Conservation (phyloP, 2,888 invertebrate genomes). For the Alloscopus bannaensis region DNA sequence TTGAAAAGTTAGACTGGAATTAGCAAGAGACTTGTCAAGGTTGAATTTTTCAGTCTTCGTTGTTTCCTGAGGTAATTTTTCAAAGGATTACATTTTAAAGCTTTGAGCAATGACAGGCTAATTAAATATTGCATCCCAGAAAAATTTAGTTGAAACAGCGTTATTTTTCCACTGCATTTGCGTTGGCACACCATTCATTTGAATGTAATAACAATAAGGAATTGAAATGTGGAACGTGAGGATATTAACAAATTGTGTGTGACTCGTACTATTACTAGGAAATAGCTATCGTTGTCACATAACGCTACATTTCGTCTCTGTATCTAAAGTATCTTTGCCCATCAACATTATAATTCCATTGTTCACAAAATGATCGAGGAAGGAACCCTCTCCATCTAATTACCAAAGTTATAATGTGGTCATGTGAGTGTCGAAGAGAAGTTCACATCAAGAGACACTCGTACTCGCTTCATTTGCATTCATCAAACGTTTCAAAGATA, state of each 20-base stretch:
- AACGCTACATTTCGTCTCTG: background rate
- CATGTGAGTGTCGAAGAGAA: background rate
- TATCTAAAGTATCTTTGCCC: no score
- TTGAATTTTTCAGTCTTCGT: background rate
- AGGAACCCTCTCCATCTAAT: constrained; percentile 2
- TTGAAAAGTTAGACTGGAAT: background rate
- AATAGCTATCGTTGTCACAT: background rate
- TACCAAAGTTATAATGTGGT: background rate
- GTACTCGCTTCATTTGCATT: constrained; percentile 34
- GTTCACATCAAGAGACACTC: constrained; percentile 31
- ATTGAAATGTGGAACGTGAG: constrained; percentile 48
- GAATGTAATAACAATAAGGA: constrained; percentile 35
- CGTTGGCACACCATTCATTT: constrained; percentile 6
- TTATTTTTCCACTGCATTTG: background rate
- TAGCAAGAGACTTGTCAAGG: background rate
- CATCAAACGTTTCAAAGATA: constrained; percentile 16
- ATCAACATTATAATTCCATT: constrained; percentile 18
- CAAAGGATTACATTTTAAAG: background rate
- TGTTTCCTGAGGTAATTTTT: background rate
- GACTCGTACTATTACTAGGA: background rate
- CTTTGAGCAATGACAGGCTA: constrained; percentile 3
- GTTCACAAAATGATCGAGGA: constrained; percentile 36
- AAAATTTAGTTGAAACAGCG: background rate
- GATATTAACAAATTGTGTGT: constrained; percentile 27
- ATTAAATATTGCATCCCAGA: background rate